Base-by-base conservation (phyloP, 2,797 vertebrate species). In the Sandelia bainsii region DNA sequence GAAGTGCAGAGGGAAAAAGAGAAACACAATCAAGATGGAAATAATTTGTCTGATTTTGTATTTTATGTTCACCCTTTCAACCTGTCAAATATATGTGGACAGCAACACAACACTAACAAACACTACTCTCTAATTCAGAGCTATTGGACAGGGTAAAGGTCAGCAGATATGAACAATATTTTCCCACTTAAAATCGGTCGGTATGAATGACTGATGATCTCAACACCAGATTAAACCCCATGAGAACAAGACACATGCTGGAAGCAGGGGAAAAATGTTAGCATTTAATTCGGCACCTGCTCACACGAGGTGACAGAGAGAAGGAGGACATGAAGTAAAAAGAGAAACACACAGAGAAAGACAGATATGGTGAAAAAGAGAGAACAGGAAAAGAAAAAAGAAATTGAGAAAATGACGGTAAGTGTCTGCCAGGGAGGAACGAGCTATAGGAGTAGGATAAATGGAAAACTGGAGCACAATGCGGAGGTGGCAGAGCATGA, bases 401-500 rank as follows among this genome's bases (percentile, higher is more conserved):
- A 25, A 64, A 57, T 17, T 2, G 52, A 61, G 61, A 79, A 85
- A 82, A 85, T 84, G 73, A 88, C 75, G 83, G 63, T n/a, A 56
- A 83, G 67, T 34, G 61, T 45, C 75, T 61, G 76, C 49, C 53
- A 69, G 77, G 65, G 73, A 76, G 72, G 67, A 66, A 62, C 60
- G 72, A 81, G 77, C 66, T 77, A 61, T 40, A 75, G 57, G 45
- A 70, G 72, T 34, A 52, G 72, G 77, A 78, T 74, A 83, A 89
- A 84, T 83, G 67, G 73, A 39, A 46, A 82, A 78, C 68, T 74
- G 65, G 70, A 82, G 78, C 64, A 69, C 44, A 60, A 48, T 76
- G 80, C 69, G 77, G 75, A 83, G 82, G 77, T 72, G 75, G 84
- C 75, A 74, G 82, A 82, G 66, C 77, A 61, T 51, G 64, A 83